Percentiles rank a stretch among this genome's conserved stretches.
Evolutionary conservation across 2,113 vertebrate species (phyloP).

Genomic region (Tricholaema leucomelas): DNA sequence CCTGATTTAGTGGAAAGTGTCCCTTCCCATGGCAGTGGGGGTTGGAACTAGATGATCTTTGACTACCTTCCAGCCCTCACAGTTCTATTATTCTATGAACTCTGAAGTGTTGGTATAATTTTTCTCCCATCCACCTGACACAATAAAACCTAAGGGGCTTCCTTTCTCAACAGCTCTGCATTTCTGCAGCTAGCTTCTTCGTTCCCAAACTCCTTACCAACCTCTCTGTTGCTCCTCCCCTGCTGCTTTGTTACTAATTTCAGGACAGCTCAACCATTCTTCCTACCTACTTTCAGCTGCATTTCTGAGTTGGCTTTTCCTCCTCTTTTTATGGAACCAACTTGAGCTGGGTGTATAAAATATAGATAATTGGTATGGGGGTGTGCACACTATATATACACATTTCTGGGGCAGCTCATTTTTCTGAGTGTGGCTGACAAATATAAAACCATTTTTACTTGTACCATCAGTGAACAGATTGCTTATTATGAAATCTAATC

Average conservation of each 20-base stretch:
- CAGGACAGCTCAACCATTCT: slow-evolving; percentile 11
- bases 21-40: no score
- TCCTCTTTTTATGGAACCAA: not conserved
- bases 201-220: not conserved
- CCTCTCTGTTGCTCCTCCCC: not conserved
- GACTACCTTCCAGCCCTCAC: no score
- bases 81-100: not conserved
- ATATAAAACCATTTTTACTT: slow-evolving; percentile 12
- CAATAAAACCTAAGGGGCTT: not conserved
- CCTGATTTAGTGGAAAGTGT: no score
- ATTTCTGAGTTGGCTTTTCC: not conserved
- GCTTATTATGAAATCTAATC: slow-evolving; percentile 48
- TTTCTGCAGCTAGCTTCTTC: not conserved
- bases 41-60: no score
- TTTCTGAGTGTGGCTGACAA: slow-evolving; percentile 32
- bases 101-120: not conserved
- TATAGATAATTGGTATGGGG: slow-evolving; percentile 23
- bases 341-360: not conserved
- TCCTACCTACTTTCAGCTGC: not conserved
- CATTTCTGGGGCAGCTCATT: not conserved
- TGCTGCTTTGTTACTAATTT: slow-evolving; percentile 22
- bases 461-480: slow-evolving; percentile 28
- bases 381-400: slow-evolving; percentile 21
- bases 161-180: not conserved
- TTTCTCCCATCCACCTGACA: not conserved